Base-by-base conservation (phyloP, 2,888 invertebrate species). In the Limenitis camilla region DNA sequence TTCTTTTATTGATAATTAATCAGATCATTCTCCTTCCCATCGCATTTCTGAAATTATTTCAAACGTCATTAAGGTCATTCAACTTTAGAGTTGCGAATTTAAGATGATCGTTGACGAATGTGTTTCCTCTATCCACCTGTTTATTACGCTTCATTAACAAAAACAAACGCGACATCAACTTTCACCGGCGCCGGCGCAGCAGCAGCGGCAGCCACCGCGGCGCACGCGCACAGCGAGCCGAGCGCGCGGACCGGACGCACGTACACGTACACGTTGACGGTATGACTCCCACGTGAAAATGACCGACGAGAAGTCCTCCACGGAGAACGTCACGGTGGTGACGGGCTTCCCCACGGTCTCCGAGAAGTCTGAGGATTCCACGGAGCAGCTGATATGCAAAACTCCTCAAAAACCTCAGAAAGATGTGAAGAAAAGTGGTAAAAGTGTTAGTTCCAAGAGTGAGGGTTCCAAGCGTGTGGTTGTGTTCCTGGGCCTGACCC, bases 361-460 rank as follows among this genome's bases (percentile, higher is more conserved):
- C 68, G 85, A 87, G 52, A 84, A 87, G 58, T 88, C 88, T 6
- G 83, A 88, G 66, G 82, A 87, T 69, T 90, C 90, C 27, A 89
- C 89, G 4, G 90, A 90, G 63, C 89, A 89, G 57, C 63, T 91
- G 40, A 90, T 91, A 53, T 88, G 88, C 64, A 89, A 89, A 64
- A 80, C 87, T 1, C 89, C 90, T 8, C 84, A 78, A 60, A 76
- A 78, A 48, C 69, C 69, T 49, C 67, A 61, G 8, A 74, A 72
- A 42, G 64, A 72, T 41, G 65, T 31, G 32, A 33, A 67, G 49
- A 75, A 78, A 61, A 76, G 74, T 60, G 75, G 71, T 56, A 70
- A 71, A 59, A 84, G 82, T 74, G 80, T 80, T 44, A 77, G 80
- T 63, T 78, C 79, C 40, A 81, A 80, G 68, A 85, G 82, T 74